Conservation (phyloP, 2,888 invertebrate genomes). For the Amphipoea lucens region DNA sequence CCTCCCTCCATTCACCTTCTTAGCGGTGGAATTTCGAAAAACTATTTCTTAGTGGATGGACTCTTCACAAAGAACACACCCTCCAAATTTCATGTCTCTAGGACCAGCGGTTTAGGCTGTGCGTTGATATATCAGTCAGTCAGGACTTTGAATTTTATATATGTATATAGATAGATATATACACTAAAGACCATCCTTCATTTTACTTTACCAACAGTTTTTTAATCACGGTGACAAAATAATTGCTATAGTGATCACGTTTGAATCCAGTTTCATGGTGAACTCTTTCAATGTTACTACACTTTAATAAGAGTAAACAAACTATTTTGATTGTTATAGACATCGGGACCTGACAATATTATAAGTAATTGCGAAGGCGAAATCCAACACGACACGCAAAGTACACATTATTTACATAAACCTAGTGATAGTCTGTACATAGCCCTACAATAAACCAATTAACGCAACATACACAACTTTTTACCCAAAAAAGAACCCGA, state of each 20-base stretch:
- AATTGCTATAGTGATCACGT: not conserved
- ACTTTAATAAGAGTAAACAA: conserved; percentile 60
- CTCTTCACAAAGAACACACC: too few species aligned
- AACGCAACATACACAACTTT: conserved; percentile 16
- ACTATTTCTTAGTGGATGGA: too few species aligned
- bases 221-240: not conserved
- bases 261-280: not conserved
- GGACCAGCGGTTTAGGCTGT: too few species aligned
- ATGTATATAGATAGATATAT: too few species aligned
- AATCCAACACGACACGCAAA: conserved; percentile 60
- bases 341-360: conserved; percentile 68
- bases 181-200: not conserved
- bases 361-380: conserved; percentile 52
- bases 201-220: not conserved
- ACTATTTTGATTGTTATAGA: conserved; percentile 69
- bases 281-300: not conserved
- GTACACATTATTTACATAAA: conserved; percentile 12
- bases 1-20: too few species aligned
- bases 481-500: conserved; percentile 11
- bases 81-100: too few species aligned
- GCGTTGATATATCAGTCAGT: too few species aligned
- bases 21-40: too few species aligned
- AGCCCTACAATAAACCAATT: conserved; percentile 27
- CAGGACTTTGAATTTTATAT: too few species aligned
- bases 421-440: not conserved